Base-by-base conservation (phyloP, 2,888 invertebrate species). In the Argynnis bischoffii region DNA sequence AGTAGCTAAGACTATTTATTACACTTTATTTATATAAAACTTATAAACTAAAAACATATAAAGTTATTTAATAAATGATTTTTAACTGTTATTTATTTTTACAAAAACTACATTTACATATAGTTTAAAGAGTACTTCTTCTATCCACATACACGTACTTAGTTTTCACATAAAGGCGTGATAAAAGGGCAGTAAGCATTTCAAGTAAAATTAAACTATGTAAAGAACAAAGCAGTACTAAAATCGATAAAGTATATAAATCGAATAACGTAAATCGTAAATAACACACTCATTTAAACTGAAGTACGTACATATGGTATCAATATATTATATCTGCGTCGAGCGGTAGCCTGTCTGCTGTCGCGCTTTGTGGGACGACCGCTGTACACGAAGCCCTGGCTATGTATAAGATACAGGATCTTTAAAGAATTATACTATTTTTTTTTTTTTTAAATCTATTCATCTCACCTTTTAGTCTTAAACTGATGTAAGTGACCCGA, bases 291-390 rank as follows among this genome's bases (percentile, higher is more conserved):
- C 60, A 61, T 55, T 66, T 66, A 57, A 65, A 64, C 61, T 57
- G 61, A 67, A 63, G 64, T 67, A 67, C 61, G 65, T 70, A 65
- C 53, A 21, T 65, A 67, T 55, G 55, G 66, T 72, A 72, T 73
- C 73, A 54, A 66, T 72, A 67, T 71, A 69, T 67, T 65, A 69
- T 74, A 74, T 73, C 74, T 66, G 3, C 35, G 35, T 41, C 35
- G 71, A 60, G 72, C 78, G 71, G 78, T 76, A 76, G 77, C 75
- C 72, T 76, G 76, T 75, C 74, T 67, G 69, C 65, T 72, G 75
- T 74, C 75, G 69, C 77, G 77, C 85, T 86, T 86, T 86, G 86
- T 85, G 78, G 64, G 72, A 71, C 78, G 80, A 83, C 74, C 74
- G 76, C 77, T 72, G 75, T 66, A 66, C 59, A 48, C 47, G 59